phyloP scores from a whole-genome alignment of 2,888 invertebrate species.

The Pseudanteris insignis region DNA sequence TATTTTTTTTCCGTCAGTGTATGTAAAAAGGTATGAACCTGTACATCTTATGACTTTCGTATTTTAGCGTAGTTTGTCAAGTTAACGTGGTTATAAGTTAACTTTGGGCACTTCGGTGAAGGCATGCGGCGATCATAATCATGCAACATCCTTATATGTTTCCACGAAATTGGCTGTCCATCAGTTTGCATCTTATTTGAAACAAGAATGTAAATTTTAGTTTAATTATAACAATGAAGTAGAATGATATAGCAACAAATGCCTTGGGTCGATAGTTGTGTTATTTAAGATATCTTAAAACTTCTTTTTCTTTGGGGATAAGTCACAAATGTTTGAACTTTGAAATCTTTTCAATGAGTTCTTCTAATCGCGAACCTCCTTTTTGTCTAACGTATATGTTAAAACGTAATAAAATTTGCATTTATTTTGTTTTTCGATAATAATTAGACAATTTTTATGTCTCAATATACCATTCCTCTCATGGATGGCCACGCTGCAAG shows the following conservation, averaged over 20 bases:
- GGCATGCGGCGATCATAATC: conserved; percentile 1
- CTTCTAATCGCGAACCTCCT: conserved; percentile 1
- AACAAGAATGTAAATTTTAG: neutral
- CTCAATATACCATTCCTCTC: conserved; percentile 1
- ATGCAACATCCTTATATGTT: neutral
- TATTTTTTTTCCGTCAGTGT: too few relatives aligned
- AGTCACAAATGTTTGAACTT: neutral
- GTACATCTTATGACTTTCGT: neutral
- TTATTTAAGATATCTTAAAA: neutral
- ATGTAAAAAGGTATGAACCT: neutral
- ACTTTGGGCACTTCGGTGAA: conserved; percentile 3
- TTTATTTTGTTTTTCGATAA: neutral
- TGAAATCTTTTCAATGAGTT: conserved; percentile 1
- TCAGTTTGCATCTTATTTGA: neutral
- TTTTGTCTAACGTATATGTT: conserved; percentile 1
- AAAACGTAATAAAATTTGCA: conserved; percentile 6
- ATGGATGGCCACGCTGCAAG: neutral
- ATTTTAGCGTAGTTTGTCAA: conserved; percentile 5
- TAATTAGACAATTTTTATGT: conserved; percentile 8
- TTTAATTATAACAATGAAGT: too few relatives aligned
- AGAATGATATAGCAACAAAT: too few relatives aligned
- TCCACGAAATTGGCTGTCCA: conserved; percentile 1
- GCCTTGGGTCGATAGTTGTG: neutral
- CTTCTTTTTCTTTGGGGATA: neutral
- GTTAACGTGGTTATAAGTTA: neutral